Evolutionary conservation across 2,797 vertebrate species (phyloP), one percentile per base, ranked within the genome.

Genomic region (Ispidina lecontei): DNA sequence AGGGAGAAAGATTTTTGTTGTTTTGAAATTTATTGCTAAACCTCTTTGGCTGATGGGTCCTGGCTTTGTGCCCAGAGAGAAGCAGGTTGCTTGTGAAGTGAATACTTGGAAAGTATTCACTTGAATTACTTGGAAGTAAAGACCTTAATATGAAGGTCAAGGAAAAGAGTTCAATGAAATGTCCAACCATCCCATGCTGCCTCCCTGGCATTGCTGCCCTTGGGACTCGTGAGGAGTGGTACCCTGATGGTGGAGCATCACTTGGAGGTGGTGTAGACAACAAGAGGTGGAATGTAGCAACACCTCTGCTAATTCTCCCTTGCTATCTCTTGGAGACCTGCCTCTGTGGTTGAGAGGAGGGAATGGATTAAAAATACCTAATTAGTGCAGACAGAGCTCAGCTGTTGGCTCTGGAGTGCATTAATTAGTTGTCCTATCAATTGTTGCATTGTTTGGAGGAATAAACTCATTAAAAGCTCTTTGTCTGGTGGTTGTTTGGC

Each of bases 371-470:
- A 75, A 84, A 75, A 84, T 37, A 37, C 1, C 0, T 87, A 93
- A 91, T 89, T 89, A 87, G 16, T n/a, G 4, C 28, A 73, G 85
- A 9, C 31, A 26, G 54, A 55, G 87, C 70, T 79, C 43, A 39
- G 39, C 62, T 75, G 12, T 54, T 19, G 49, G 41, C 82, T 87
- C 60, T 39, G 62, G 28, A 2, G 6, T 2, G 69, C 10, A 5
- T 84, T 93, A 91, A 89, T 93, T 89, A 92, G 51, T 56, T 73
- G 60, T 91, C 59, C 71, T 75, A 54, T 59, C 28, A 72, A 84
- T 91, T 65, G 49, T 54, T 71, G 63, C 70, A 56, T 91, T 91
- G 85, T 92, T 84, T 41, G 78, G 75, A 75, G 67, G 68, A 75
- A 82, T 20, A 69, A 89, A 41, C 74, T 84, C 78, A n/a, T 89